phyloP scores from a whole-genome alignment of 2,888 invertebrate genomes.

The Itoplectis maculator region DNA sequence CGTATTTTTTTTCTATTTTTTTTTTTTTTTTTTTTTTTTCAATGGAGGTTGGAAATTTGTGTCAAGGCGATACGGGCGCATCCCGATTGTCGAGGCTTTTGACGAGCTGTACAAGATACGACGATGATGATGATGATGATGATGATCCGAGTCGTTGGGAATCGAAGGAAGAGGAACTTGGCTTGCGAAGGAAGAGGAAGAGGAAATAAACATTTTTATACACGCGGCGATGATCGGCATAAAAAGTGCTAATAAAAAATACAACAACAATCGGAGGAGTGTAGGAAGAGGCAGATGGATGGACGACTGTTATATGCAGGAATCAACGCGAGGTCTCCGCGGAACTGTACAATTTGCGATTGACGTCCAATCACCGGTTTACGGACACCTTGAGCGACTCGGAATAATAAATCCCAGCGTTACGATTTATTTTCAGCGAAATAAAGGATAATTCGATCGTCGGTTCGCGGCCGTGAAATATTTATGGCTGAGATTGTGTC shows the following conservation, averaged over 20 bases:
- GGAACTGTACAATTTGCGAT: constrained; percentile 55
- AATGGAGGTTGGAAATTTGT: constrained; percentile 41
- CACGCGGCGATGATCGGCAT: constrained; percentile 1
- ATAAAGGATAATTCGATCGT: no score
- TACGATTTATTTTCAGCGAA: no score
- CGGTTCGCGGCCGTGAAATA: no score
- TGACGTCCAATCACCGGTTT: constrained; percentile 46
- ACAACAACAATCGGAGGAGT: no score
- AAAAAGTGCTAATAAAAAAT: constrained; percentile 19
- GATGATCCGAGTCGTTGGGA: background rate
- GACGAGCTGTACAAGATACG: no score
- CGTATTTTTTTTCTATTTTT: no score
- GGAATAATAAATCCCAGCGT: background rate
- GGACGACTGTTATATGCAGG: background rate
- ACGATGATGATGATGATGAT: no score
- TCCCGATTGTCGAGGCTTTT: constrained; percentile 39
- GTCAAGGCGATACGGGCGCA: constrained; percentile 64
- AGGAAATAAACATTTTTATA: constrained; percentile 16
- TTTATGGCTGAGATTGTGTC: no score
- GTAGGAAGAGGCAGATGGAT: background rate
- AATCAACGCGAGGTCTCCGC: constrained; percentile 5
- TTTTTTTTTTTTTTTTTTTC: no score
- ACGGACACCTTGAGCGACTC: constrained; percentile 35
- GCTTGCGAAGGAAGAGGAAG: constrained; percentile 53
- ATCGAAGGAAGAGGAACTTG: constrained; percentile 51